Percentiles rank a stretch among this genome's conserved stretches.
Evolutionary conservation across 2,888 invertebrate genomes (phyloP).

Genomic region (Lepidochrysops patricia): DNA sequence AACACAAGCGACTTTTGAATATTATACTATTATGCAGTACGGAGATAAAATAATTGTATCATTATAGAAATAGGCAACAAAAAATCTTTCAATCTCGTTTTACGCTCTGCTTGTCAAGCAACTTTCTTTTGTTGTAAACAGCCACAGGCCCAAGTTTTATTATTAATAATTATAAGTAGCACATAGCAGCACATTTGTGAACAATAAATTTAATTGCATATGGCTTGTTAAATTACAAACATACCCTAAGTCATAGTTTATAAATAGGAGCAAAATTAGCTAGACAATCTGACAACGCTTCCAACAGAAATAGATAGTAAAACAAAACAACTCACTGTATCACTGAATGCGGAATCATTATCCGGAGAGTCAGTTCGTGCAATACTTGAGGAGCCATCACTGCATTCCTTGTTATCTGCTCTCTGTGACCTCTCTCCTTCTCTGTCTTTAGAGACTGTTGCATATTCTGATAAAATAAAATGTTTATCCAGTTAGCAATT

Average conservation of each 20-base stretch:
- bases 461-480: conserved; percentile 33
- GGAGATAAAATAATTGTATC: background rate
- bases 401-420: conserved; percentile 46
- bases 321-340: conserved; percentile 85
- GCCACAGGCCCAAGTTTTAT: background rate
- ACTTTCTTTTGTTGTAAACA: conserved; percentile 1
- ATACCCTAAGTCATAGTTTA: background rate
- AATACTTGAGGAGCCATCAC: conserved; percentile 51
- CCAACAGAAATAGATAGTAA: background rate
- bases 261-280: background rate
- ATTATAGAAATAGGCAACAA: background rate
- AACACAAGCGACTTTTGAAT: conserved; percentile 17
- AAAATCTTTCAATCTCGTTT: background rate
- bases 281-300: background rate
- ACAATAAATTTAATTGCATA: background rate
- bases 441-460: conserved; percentile 41
- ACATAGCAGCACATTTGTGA: background rate
- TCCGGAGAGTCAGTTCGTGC: conserved; percentile 93
- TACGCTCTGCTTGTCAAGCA: background rate
- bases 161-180: background rate
- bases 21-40: background rate
- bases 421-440: conserved; percentile 38
- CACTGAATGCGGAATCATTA: conserved; percentile 98
- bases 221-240: background rate
- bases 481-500: too few species aligned